These are phyloP conservation scores for Tamandua tetradactyla DNA, from an alignment of 2,797 vertebrate species.

Conservation along the genomic window DNA sequence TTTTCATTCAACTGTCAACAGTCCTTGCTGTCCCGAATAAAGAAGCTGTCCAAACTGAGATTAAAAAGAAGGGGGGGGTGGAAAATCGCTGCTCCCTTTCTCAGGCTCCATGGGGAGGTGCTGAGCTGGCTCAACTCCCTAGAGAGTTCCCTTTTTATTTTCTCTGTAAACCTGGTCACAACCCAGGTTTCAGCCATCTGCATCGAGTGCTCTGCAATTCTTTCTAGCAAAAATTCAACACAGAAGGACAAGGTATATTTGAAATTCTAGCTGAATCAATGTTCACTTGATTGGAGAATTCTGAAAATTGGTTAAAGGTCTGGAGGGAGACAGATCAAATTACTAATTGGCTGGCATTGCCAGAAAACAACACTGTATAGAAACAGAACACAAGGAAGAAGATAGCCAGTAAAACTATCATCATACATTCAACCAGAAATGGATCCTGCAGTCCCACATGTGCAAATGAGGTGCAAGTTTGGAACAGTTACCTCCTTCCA, in stretches of 20 bases:
- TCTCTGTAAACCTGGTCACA: neutral
- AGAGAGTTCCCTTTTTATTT: constrained; percentile 43
- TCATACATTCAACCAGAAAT: neutral
- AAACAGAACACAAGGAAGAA: constrained; percentile 34
- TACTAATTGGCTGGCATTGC: constrained; percentile 38
- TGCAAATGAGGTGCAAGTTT: constrained; percentile 44
- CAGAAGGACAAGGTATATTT: neutral
- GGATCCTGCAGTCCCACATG: neutral
- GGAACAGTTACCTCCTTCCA: neutral
- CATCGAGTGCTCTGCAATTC: neutral
- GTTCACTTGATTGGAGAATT: constrained; percentile 40
- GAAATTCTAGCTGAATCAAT: constrained; percentile 42
- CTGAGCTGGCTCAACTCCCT: neutral
- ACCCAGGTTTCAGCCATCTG: constrained; percentile 44
- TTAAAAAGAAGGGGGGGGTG: neutral
- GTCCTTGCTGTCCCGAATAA: constrained; percentile 64
- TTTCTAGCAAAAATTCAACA: constrained; percentile 47
- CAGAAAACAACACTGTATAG: constrained; percentile 39
- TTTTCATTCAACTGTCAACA: constrained; percentile 66
- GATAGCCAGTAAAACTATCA: constrained; percentile 25
- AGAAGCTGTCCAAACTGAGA: constrained; percentile 53
- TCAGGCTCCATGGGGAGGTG: constrained; percentile 30
- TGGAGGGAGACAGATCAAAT: constrained; percentile 35
- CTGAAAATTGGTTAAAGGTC: constrained; percentile 54
- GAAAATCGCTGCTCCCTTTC: constrained; percentile 12